These are phyloP conservation scores for Teinopalpus imperialis DNA, from an alignment of 2,888 invertebrate genomes.

Conservation along the genomic window DNA sequence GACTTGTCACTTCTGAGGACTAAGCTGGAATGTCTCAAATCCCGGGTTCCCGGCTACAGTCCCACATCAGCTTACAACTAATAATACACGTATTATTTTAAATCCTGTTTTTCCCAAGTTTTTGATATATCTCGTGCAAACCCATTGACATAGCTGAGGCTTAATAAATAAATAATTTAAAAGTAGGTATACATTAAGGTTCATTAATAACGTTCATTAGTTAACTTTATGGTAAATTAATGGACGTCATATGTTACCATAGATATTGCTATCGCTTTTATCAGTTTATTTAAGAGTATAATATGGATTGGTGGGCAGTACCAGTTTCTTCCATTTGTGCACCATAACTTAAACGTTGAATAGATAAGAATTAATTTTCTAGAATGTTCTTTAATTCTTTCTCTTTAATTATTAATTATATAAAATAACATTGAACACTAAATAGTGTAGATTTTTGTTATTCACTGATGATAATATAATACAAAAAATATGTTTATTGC, in stretches of 20 bases:
- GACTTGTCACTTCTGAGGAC: no score
- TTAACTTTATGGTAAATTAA: constrained; percentile 26
- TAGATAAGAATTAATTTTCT: constrained; percentile 13
- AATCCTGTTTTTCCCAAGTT: no score
- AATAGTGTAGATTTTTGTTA: no score
- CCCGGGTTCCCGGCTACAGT: no score
- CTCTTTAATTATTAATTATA: neutral
- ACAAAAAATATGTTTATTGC: no score
- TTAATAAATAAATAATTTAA: constrained; percentile 15
- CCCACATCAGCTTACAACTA: no score
- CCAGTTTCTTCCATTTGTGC: constrained; percentile 24
- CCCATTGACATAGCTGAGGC: constrained; percentile 13
- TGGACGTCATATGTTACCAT: constrained; percentile 21
- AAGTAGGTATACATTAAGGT: constrained; percentile 18
- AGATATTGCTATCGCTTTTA: constrained; percentile 23
- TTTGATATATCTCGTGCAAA: neutral
- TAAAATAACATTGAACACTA: no score
- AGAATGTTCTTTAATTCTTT: neutral
- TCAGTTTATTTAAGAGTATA: constrained; percentile 21
- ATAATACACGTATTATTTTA: no score
- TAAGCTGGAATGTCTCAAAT: no score
- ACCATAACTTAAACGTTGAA: constrained; percentile 17
- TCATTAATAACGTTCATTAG: constrained; percentile 22
- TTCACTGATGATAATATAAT: no score
- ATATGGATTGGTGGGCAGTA: constrained; percentile 19